phyloP scores from a whole-genome alignment of 1,140 invertebrate species.

The Eueides isabella region DNA sequence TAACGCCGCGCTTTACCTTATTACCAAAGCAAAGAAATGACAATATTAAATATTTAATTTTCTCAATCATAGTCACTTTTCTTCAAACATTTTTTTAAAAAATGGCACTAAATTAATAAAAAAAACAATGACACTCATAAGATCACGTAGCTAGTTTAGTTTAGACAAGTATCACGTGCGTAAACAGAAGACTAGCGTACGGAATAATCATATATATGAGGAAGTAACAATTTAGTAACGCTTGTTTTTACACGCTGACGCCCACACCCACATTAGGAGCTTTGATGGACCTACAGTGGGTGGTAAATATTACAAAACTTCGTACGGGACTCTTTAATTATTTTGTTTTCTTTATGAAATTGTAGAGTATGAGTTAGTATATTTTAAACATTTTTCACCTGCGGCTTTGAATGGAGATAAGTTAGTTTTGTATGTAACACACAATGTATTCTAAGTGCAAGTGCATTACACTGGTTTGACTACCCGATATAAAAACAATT shows the following conservation, averaged over 20 bases:
- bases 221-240: not conserved
- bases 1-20: too few relatives aligned
- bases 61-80: too few relatives aligned
- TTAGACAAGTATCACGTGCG: not conserved
- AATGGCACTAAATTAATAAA: not conserved
- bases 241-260: not conserved
- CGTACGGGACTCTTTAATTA: not conserved
- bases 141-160: not conserved
- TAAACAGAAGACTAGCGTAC: not conserved
- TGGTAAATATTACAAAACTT: slow-evolving; percentile 7
- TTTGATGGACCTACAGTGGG: not conserved
- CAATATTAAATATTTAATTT: too few relatives aligned
- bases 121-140: not conserved
- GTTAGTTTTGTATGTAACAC: too few relatives aligned
- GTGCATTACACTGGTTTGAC: too few relatives aligned
- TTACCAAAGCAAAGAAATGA: too few relatives aligned
- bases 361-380: too few relatives aligned
- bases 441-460: too few relatives aligned
- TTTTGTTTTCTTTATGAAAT: not conserved
- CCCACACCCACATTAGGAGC: not conserved
- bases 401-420: too few relatives aligned
- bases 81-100: not conserved
- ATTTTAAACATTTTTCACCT: too few relatives aligned
- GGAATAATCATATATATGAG: not conserved
- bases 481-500: too few relatives aligned